phyloP scores from a whole-genome alignment of 2,888 invertebrate genomes.

The Cabera pusaria region DNA sequence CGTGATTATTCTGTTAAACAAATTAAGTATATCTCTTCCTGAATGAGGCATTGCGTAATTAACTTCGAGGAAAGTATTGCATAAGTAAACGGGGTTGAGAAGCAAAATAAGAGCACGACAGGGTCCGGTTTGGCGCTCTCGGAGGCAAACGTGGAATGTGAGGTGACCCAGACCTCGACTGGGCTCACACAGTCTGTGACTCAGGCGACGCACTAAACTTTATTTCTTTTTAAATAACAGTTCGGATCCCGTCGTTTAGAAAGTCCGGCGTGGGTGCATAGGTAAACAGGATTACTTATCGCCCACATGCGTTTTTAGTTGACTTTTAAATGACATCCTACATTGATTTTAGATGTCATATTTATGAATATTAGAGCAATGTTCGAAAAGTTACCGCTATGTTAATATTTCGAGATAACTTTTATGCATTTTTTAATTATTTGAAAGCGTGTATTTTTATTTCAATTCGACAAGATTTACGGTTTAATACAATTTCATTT shows the following conservation, averaged over 20 bases:
- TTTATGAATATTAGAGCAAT: no score
- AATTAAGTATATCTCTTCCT: slow-evolving; percentile 8
- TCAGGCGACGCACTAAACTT: slow-evolving; percentile 50
- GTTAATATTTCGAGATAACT: no score
- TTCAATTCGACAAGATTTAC: no score
- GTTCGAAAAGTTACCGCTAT: no score
- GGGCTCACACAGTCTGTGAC: slow-evolving; percentile 60
- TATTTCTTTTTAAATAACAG: slow-evolving; percentile 45
- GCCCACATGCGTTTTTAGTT: slow-evolving; percentile 48
- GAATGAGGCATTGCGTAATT: slow-evolving; percentile 25
- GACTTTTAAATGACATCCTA: slow-evolving; percentile 40
- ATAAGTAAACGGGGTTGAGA: slow-evolving; percentile 43
- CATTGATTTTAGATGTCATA: slow-evolving; percentile 30
- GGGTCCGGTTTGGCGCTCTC: slow-evolving; percentile 57
- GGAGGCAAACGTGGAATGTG: slow-evolving; percentile 42
- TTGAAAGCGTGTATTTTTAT: no score
- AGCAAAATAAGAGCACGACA: slow-evolving; percentile 44
- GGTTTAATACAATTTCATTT: slow-evolving; percentile 1
- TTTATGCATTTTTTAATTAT: no score
- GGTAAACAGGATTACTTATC: slow-evolving; percentile 62
- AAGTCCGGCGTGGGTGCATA: slow-evolving; percentile 71
- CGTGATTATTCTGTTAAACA: no score
- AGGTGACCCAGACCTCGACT: slow-evolving; percentile 76
- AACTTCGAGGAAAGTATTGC: slow-evolving; percentile 42
- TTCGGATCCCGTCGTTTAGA: slow-evolving; percentile 61